phyloP scores from a whole-genome alignment of 2,113 vertebrate genomes.

The Urocynchramus pylzowi region DNA sequence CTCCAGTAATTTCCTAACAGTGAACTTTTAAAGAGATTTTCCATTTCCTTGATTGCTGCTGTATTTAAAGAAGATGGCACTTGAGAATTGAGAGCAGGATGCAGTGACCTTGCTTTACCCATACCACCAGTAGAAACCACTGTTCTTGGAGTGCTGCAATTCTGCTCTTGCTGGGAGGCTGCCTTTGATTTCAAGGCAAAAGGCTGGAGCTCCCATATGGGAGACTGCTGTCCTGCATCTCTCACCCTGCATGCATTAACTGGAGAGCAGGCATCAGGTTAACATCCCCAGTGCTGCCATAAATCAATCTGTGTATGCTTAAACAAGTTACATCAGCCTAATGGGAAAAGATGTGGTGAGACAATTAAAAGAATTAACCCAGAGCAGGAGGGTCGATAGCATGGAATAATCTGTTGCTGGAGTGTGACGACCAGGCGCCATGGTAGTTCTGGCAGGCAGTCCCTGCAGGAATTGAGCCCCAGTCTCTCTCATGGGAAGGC shows the following conservation, averaged over 20 bases:
- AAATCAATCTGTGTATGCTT: slow-evolving; percentile 57
- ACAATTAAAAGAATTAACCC: slow-evolving; percentile 71
- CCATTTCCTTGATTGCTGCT: slow-evolving; percentile 25
- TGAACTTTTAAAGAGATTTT: slow-evolving; percentile 12
- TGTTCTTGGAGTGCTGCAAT: neutral
- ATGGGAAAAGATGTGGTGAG: slow-evolving; percentile 56
- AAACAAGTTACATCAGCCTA: slow-evolving; percentile 50
- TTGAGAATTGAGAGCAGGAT: neutral
- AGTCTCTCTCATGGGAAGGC: neutral
- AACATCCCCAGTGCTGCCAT: neutral
- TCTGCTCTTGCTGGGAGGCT: neutral
- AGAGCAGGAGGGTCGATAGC: slow-evolving; percentile 3
- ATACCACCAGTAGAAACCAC: rapidly evolving
- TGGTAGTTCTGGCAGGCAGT: neutral
- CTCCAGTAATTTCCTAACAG: neutral
- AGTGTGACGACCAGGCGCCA: neutral
- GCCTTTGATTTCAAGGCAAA: neutral
- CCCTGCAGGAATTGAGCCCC: neutral
- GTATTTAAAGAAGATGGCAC: slow-evolving; percentile 13
- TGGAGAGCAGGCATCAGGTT: slow-evolving; percentile 38
- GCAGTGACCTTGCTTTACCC: neutral
- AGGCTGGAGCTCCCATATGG: neutral
- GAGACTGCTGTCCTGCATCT: neutral
- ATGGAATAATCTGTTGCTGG: slow-evolving; percentile 21
- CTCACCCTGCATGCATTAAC: neutral